Evolutionary conservation across 2,113 vertebrate species (phyloP), one percentile per base, ranked within the genome.

Genomic region (Sminthopsis crassicaudata): DNA sequence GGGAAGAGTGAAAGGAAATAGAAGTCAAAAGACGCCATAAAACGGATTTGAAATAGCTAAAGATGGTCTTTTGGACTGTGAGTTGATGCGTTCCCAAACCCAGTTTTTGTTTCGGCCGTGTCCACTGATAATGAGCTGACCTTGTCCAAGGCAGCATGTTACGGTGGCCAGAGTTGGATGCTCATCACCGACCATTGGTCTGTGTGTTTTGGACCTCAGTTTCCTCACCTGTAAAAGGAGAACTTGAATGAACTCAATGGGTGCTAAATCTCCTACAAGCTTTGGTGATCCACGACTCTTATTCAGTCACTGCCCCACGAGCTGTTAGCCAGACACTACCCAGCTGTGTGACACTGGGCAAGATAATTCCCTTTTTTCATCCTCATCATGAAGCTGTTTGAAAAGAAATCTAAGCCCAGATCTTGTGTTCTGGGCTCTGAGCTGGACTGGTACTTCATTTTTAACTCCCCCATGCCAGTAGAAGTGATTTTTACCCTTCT

Each of bases 401-500:
- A 42, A n/a, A 84, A 16, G 67, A 23, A 42, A 1, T n/a, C 67
- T 84, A 42, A 42, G 7, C 67, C 67, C n/a, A 84, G 36, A 2
- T 84, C 19, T 84, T 84, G 8, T 42, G n/a, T 22, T 42, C n/a
- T 84, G 19, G 8, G 67, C 23, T 84, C 67, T 42, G n/a, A 84
- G 88, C 90, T 94, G 7, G 53, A 2, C 19, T 54, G 27, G 93
- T 94, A 42, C 88, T 53, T 94, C 94, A 95, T 96, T 95, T 97
- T 52, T 94, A 94, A 36, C 90, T 93, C 36, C n/a, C 19, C 67
- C 14, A 91, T 91, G 94, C 96, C 67, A 91, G 19, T 95, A 96
- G 95, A 94, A 52, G 16, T 96, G 92, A 46, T 51, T 94, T 84
- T 96, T 93, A 50, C 51, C 91, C 94, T 84, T 95, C 91, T 67